phyloP scores from a whole-genome alignment of 2,888 invertebrate species.

The Chrysotoxum bicinctum region DNA sequence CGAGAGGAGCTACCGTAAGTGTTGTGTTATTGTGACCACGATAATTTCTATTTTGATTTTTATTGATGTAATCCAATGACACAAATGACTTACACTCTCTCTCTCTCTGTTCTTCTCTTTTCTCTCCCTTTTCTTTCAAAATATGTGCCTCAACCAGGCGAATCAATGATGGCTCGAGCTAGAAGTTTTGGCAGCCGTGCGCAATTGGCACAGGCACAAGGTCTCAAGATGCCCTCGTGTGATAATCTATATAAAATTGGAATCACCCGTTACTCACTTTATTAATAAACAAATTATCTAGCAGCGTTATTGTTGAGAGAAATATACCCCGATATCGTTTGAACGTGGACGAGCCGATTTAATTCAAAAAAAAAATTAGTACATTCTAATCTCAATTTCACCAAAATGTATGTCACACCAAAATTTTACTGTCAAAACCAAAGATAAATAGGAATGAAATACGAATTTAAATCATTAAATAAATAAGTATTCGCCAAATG shows the following conservation, averaged over 20 bases:
- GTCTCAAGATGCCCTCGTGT: constrained; percentile 91
- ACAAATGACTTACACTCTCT: constrained; percentile 69
- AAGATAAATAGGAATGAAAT: constrained; percentile 13
- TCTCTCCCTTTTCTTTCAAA: constrained; percentile 32
- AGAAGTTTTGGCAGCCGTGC: constrained; percentile 94
- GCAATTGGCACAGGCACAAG: constrained; percentile 91
- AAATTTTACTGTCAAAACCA: constrained; percentile 37
- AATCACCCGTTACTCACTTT: constrained; percentile 76
- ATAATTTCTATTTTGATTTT: constrained; percentile 69
- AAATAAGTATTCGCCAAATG: constrained; percentile 25
- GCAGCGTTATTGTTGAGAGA: background rate
- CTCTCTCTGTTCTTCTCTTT: constrained; percentile 50
- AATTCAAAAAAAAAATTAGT: background rate
- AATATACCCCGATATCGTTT: background rate
- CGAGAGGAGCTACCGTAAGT: constrained; percentile 91
- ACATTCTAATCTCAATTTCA: constrained; percentile 44
- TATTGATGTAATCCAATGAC: constrained; percentile 69
- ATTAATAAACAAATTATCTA: constrained; percentile 72
- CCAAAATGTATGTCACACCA: constrained; percentile 64
- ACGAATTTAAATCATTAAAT: constrained; percentile 45
- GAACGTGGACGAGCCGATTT: background rate
- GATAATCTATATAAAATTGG: constrained; percentile 86
- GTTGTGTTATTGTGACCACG: constrained; percentile 68
- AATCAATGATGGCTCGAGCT: constrained; percentile 96
- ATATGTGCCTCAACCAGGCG: constrained; percentile 82